Conservation (phyloP, 2,797 vertebrate species). For the Myotis planiceps region DNA sequence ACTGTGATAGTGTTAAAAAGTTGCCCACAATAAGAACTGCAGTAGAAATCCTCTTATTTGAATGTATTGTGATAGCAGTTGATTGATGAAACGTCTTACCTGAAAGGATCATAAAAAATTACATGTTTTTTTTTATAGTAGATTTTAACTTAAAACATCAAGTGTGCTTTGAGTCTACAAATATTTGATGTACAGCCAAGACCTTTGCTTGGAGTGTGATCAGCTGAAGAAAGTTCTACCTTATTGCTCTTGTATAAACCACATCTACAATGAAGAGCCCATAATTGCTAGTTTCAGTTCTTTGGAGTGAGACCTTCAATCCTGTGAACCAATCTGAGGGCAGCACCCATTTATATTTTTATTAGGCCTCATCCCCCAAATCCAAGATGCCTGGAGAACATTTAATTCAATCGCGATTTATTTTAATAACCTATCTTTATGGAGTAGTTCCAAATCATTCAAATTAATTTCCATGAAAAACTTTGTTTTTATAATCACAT, state of each 20-base stretch:
- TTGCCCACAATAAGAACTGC: background rate
- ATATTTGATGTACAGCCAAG: background rate
- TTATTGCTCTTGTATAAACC: background rate
- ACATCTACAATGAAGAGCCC: background rate
- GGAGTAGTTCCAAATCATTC: background rate
- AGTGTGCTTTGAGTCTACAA: background rate
- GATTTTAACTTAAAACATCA: slow-evolving; percentile 1
- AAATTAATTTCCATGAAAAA: background rate
- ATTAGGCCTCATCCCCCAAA: background rate
- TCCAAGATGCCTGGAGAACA: background rate
- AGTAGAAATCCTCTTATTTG: background rate
- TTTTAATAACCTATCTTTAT: slow-evolving; percentile 36
- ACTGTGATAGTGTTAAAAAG: background rate
- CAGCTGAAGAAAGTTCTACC: background rate
- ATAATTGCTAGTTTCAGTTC: background rate
- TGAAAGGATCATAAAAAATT: background rate
- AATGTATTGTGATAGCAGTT: background rate
- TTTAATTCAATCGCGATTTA: background rate
- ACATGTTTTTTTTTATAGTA: background rate
- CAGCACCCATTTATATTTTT: background rate
- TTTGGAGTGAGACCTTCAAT: background rate
- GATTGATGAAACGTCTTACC: background rate
- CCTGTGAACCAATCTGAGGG: background rate
- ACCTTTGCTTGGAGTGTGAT: background rate
- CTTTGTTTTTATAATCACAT: background rate